Conservation (phyloP, 2,888 invertebrate species). For the Eupithecia dodoneata region DNA sequence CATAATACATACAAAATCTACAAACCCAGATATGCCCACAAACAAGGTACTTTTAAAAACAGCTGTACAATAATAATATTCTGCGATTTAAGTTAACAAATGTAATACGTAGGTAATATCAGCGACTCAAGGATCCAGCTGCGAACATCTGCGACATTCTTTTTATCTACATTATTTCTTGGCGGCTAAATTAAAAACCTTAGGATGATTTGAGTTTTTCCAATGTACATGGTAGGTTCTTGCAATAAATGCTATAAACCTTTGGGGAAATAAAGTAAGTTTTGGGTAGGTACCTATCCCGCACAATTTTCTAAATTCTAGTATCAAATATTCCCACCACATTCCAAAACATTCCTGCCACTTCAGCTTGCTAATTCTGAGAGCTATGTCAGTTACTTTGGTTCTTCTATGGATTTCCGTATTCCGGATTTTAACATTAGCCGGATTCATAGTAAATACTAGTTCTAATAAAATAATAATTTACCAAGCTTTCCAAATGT, state of each 20-base stretch:
- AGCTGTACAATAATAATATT: neutral
- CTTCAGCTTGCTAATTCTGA: too few species aligned
- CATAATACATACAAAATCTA: neutral
- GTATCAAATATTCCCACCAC: too few species aligned
- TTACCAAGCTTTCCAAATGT: constrained; percentile 84
- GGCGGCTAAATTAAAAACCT: neutral
- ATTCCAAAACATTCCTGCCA: too few species aligned
- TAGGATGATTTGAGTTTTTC: neutral
- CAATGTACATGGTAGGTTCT: neutral
- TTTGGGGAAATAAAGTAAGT: neutral
- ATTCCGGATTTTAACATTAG: too few species aligned
- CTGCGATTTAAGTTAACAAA: neutral
- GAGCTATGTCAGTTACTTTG: too few species aligned
- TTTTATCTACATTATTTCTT: neutral
- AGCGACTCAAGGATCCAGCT: neutral
- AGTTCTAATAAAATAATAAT: constrained; percentile 39
- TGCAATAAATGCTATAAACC: neutral
- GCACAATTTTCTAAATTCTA: neutral
- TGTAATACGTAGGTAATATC: neutral
- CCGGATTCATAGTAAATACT: too few species aligned
- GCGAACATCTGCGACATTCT: constrained; percentile 1
- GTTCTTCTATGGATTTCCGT: too few species aligned
- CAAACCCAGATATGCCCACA: neutral
- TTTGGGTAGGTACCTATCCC: neutral
- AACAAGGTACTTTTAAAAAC: neutral